Conservation (phyloP, 2,113 vertebrate species). For the Alectura lathami region DNA sequence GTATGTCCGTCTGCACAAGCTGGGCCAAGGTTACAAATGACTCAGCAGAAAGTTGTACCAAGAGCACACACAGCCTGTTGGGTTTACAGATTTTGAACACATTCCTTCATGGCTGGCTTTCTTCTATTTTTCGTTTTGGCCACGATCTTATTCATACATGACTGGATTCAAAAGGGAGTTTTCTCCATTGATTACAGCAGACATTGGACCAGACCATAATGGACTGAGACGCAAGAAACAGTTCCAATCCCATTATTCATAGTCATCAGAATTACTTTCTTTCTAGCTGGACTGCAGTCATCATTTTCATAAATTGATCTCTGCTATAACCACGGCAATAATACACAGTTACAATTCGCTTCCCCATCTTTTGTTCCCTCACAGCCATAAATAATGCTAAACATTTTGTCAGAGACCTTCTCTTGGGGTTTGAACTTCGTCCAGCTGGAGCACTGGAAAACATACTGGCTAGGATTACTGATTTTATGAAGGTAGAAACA, state of each 20-base stretch:
- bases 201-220: background rate
- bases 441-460: background rate
- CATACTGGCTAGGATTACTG: background rate
- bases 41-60: background rate
- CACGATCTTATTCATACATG: background rate
- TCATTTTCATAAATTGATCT: background rate
- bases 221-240: background rate
- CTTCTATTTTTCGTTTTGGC: background rate
- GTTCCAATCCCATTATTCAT: background rate
- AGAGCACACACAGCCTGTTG: background rate
- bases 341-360: background rate
- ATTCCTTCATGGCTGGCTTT: background rate
- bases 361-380: background rate
- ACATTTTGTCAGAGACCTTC: background rate
- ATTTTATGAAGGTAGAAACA: background rate
- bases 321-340: background rate
- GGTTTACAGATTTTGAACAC: background rate
- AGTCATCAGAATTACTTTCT: background rate
- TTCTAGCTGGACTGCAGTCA: background rate
- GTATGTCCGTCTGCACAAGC: background rate
- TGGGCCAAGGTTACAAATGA: background rate
- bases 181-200: background rate
- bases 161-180: background rate
- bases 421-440: background rate
- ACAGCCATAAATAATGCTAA: background rate